Evolutionary conservation across 2,888 invertebrate genomes (phyloP).

Genomic region (Rhaphigaster nebulosa): DNA sequence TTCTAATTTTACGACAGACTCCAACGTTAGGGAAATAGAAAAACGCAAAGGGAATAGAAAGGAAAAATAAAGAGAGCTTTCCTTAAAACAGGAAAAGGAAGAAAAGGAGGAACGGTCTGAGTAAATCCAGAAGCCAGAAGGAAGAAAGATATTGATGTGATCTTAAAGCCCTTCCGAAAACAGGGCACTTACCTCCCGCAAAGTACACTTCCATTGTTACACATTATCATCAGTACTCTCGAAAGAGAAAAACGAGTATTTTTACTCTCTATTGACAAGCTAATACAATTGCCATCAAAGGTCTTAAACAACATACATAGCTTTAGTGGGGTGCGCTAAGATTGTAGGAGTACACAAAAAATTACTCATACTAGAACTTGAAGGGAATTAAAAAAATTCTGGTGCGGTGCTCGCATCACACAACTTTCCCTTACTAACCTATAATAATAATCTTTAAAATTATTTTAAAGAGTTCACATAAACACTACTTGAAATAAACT

Average conservation of each 20-base stretch:
- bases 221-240: background rate
- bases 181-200: background rate
- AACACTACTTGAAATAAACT: too few species aligned
- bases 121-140: background rate
- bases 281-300: background rate
- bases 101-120: background rate
- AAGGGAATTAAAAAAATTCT: too few species aligned
- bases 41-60: background rate
- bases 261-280: background rate
- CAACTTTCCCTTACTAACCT: too few species aligned
- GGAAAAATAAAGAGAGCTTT: background rate
- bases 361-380: too few species aligned
- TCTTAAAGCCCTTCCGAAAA: background rate
- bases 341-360: too few species aligned
- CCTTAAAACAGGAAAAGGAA: background rate
- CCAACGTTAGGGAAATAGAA: background rate
- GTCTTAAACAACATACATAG: background rate
- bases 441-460: too few species aligned
- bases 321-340: too few species aligned
- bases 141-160: background rate
- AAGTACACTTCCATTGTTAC: slow-evolving; percentile 1
- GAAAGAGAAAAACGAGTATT: background rate
- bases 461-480: too few species aligned
- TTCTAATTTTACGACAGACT: background rate
- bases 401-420: too few species aligned